Base-by-base conservation (phyloP, 2,113 vertebrate genomes). In the Petaurus breviceps region DNA sequence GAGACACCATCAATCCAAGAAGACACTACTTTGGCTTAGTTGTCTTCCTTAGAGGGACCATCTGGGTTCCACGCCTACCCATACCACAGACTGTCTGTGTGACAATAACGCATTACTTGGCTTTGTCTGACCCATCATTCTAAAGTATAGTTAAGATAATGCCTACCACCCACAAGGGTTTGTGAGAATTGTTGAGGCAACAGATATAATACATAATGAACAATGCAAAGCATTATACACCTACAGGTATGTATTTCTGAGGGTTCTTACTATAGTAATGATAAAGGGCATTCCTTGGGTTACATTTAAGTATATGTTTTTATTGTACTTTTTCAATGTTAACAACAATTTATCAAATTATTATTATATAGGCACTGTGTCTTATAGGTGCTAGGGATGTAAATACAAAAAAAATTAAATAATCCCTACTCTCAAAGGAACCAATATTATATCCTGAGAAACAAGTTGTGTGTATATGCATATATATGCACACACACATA, bases 291-390 rank as follows among this genome's bases (percentile, higher is more conserved):
- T 55, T 93, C 61, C 61, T 94, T 91, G 26, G 91, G 68, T 54
- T 95, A 77, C 68, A 92, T 95, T 96, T 96, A 90, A 95, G 94
- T 95, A 55, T 93, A n/a, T 84, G 2, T 84, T 77, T 95, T 68
- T 68, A 61, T 68, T 68, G 0, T 11, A 68, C 28, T 37, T 68
- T 31, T 68, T 37, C 28, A 28, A 57, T 57, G 26, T 57, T 23
- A 31, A 61, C 57, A 61, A 31, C 31, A 61, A 31, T 31, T 61
- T 31, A 61, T 61, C 57, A 61, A 61, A 61, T 25, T 57, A 61
- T 61, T 61, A 68, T 68, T 8, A 3, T 24, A 25, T 19, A 55
- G 24, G 54, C 24, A 55, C 7, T 55, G 26, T 57, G 8, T 7
- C 11, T 10, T 68, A 68, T 68, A 37, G 31, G 28, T 37, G 2